Evolutionary conservation across 2,113 vertebrate genomes (phyloP), one percentile per base, ranked within the genome.

Genomic region (Conger conger): DNA sequence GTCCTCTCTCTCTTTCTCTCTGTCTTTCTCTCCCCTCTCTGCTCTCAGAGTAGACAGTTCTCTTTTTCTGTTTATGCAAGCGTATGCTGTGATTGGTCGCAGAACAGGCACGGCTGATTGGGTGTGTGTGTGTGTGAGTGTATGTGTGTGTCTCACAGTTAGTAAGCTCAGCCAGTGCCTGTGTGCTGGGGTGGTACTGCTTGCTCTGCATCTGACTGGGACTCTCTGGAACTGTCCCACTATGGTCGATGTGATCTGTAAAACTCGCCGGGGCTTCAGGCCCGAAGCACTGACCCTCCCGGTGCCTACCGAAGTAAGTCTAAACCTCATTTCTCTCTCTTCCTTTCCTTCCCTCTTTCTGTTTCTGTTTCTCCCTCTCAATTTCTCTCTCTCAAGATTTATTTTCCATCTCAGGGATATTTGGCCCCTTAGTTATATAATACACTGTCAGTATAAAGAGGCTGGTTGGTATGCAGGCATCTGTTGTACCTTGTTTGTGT

Each of bases 161-260:
- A 33, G 17, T 40, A 0, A 78, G 76, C 30, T 80, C 9, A 40
- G 40, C 37, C 37, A 30, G 4, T 18, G 0, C 7, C 50, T 3
- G 17, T 84, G 36, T 36, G 40, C 23, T 76, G 11, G 4, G 57
- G 80, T 54, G 68, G 38, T 15, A 76, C n/a, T 63, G 7, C 30
- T 60, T 53, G 17, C 54, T 60, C 45, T 54, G 27, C n/a, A n/a
- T 83, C 82, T 82, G 0, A 8, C 89, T 91, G 90, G 88, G 20
- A 38, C 30, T 83, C 6, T 57, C 17, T 45, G 84, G 78, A 78
- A 11, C 8, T 17, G 13, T 20, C 0, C 87, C 82, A 88, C 76
- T 87, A 94, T 94, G 94, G 85, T 93, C 86, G 93, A 94, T 80
- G 87, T 88, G 84, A 93, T 94, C 86, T 86, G 91, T 53, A 84